phyloP scores from a whole-genome alignment of 2,113 vertebrate genomes.

The Cygnus buccinator region DNA sequence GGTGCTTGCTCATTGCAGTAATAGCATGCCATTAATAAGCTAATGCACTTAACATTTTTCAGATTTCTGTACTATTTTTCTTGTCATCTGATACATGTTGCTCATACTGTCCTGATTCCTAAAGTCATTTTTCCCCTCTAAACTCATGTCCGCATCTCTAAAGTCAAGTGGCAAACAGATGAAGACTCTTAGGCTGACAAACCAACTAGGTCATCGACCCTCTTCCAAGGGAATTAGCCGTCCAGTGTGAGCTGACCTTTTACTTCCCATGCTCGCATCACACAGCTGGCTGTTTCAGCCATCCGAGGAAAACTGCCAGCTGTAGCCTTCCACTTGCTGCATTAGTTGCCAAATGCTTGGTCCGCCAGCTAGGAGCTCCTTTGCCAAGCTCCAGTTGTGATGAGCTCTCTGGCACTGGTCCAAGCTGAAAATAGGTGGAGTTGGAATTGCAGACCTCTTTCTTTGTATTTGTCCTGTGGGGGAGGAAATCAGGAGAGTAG shows the following conservation, averaged over 20 bases:
- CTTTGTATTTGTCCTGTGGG: background rate
- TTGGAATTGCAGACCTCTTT: background rate
- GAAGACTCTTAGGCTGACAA: background rate
- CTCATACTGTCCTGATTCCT: background rate
- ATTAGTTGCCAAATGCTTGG: background rate
- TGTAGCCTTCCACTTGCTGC: background rate
- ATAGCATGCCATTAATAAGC: background rate
- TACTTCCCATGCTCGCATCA: background rate
- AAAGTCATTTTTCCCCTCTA: background rate
- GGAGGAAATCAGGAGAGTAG: background rate
- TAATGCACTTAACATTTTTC: background rate
- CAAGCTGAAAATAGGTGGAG: conserved; percentile 4
- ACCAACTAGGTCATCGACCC: rapidly evolving
- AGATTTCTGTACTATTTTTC: background rate
- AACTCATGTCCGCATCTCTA: background rate
- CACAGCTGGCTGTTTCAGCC: background rate
- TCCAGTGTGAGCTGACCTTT: background rate
- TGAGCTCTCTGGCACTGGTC: background rate
- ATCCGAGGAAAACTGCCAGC: background rate
- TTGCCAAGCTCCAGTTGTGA: conserved; percentile 9
- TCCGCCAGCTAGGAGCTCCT: background rate
- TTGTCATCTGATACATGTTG: background rate
- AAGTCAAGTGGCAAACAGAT: background rate
- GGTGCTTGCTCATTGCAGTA: background rate
- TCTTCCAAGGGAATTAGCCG: background rate